Conservation (phyloP, 2,797 vertebrate genomes). For the Tokudaia muenninki region DNA sequence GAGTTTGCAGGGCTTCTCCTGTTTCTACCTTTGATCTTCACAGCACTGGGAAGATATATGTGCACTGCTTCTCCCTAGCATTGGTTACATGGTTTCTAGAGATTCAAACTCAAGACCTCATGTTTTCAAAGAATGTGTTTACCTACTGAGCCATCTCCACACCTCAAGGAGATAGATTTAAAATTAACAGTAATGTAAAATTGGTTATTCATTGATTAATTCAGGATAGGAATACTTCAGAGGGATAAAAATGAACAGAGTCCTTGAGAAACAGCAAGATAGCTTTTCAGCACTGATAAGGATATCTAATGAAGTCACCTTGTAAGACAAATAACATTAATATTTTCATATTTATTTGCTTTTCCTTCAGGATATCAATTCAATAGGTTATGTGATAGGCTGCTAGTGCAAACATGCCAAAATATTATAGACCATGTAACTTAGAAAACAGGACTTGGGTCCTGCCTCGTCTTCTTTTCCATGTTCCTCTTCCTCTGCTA, state of each 20-base stretch:
- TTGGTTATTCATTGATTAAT: background rate
- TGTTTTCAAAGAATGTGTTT: background rate
- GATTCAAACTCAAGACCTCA: no score
- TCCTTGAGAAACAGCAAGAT: no score
- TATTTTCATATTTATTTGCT: background rate
- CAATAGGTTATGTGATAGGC: background rate
- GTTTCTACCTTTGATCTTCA: background rate
- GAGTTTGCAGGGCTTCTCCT: no score
- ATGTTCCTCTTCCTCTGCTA: background rate
- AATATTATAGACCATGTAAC: background rate
- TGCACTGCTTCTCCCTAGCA: fast-evolving
- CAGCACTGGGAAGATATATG: background rate
- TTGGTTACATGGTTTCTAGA: background rate
- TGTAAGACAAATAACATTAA: background rate
- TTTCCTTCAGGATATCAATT: background rate
- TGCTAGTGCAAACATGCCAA: no score
- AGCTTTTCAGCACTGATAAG: background rate
- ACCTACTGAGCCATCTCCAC: background rate
- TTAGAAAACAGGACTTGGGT: background rate
- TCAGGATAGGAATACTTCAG: background rate
- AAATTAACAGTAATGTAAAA: background rate
- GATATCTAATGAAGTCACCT: no score
- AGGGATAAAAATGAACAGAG: background rate
- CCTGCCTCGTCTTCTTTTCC: background rate
- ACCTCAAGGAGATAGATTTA: background rate